These are phyloP conservation scores for Drosophila tripunctata DNA, from an alignment of 2,888 invertebrate genomes.

Conservation along the genomic window DNA sequence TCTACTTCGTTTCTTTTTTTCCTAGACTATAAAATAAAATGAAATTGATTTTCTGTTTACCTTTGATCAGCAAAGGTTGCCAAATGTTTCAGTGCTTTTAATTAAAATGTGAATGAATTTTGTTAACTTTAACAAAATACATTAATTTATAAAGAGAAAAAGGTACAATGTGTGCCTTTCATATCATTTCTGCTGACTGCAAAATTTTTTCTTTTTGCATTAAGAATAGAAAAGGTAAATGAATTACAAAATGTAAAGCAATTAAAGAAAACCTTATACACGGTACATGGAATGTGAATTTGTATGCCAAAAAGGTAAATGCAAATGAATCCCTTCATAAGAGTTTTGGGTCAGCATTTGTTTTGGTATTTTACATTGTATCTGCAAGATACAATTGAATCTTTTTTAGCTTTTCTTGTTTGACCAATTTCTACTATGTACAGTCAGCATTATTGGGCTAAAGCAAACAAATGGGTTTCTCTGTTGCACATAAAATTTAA, in stretches of 20 bases:
- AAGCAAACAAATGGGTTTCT: neutral
- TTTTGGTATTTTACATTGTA: conserved; percentile 9
- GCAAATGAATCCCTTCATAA: conserved; percentile 5
- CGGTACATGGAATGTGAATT: neutral
- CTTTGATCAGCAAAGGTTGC: conserved; percentile 55
- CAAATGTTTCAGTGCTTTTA: conserved; percentile 31
- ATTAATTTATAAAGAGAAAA: conserved; percentile 20
- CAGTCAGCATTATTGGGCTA: neutral
- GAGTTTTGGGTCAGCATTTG: conserved; percentile 6
- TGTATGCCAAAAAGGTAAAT: conserved; percentile 19
- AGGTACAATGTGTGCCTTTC: conserved; percentile 43
- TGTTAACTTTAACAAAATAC: conserved; percentile 29
- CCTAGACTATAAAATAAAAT: conserved; percentile 16
- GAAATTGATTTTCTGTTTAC: conserved; percentile 68
- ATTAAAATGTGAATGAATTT: conserved; percentile 34
- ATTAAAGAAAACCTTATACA: conserved; percentile 37
- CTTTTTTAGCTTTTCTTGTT: neutral
- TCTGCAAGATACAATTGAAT: conserved; percentile 11
- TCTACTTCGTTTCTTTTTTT: conserved; percentile 8
- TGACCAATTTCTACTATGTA: neutral
- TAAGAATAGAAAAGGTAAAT: conserved; percentile 25
- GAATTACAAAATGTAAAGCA: conserved; percentile 29
- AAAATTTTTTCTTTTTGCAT: neutral
- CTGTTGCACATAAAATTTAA: too few species aligned
- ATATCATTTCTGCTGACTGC: conserved; percentile 60